Evolutionary conservation across 2,113 vertebrate species (phyloP).

Genomic region (Anarrhichthys ocellatus): DNA sequence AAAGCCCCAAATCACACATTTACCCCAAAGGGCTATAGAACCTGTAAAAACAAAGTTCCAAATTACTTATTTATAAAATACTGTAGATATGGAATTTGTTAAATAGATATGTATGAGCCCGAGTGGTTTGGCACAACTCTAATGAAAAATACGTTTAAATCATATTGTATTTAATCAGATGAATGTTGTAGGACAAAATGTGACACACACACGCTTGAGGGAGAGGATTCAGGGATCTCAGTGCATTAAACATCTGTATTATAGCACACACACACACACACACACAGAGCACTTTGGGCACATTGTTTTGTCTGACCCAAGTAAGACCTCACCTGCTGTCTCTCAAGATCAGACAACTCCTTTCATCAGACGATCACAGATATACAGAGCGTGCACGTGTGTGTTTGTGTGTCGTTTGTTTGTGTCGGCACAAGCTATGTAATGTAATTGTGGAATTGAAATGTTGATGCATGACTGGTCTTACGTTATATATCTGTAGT

Average conservation of each 20-base stretch:
- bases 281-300: constrained; percentile 16
- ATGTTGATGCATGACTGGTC: background rate
- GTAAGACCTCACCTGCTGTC: constrained; percentile 42
- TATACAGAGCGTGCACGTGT: background rate
- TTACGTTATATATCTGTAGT: background rate
- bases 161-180: background rate
- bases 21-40: background rate
- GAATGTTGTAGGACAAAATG: background rate
- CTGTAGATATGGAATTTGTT: background rate
- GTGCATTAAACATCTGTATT: constrained; percentile 54
- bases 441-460: background rate
- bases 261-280: constrained; percentile 8
- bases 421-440: background rate
- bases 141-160: background rate
- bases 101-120: background rate
- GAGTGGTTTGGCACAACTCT: background rate
- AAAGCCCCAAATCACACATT: background rate
- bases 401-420: background rate
- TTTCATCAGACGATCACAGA: constrained; percentile 60
- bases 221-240: constrained; percentile 11
- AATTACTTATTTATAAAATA: background rate
- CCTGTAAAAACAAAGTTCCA: background rate
- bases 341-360: constrained; percentile 51
- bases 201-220: constrained; percentile 4
- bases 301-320: constrained; percentile 54